A percentile compares a stretch with the other conserved stretches of the same genome.
Evolutionary conservation across 37 sponge, comb jelly and placozoan genomes (phyloP).

Genomic region (Amphimedon queenslandica): DNA sequence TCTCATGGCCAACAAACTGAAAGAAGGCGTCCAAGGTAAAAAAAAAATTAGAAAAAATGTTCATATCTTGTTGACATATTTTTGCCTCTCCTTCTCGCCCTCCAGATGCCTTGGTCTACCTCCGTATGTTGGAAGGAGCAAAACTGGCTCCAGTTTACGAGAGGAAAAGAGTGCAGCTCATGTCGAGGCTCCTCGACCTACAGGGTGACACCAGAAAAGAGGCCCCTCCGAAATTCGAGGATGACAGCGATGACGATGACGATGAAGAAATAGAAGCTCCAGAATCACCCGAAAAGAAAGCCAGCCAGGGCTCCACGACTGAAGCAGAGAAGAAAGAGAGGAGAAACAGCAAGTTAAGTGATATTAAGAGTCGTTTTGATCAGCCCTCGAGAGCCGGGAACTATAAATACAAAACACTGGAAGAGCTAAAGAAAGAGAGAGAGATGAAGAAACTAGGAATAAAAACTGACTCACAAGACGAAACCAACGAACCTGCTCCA

Average conservation of each 20-base stretch:
- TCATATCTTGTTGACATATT: too few relatives aligned
- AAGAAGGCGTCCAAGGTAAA: constrained; percentile 58
- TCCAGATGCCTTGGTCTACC: constrained; percentile 48
- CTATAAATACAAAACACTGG: constrained; percentile 7
- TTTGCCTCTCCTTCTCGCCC: background rate
- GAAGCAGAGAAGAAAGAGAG: background rate
- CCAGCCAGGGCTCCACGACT: background rate
- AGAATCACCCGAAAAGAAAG: background rate
- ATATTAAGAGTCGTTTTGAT: background rate
- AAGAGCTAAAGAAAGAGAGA: background rate
- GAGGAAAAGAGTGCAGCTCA: constrained; percentile 31
- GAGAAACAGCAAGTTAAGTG: background rate
- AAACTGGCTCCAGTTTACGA: constrained; percentile 58
- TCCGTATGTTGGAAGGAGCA: constrained; percentile 40
- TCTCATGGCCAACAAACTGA: constrained; percentile 24
- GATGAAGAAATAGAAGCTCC: background rate
- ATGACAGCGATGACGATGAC: background rate
- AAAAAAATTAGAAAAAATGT: too few relatives aligned
- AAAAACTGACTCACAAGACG: background rate
- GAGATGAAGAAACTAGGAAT: background rate
- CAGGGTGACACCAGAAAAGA: constrained; percentile 39
- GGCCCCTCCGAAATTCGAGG: constrained; percentile 15
- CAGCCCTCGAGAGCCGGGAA: background rate
- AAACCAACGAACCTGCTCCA: background rate
- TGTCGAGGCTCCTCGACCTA: constrained; percentile 18